Conservation (phyloP, 2,888 invertebrate species). For the Hirtodrosophila histrioides region DNA sequence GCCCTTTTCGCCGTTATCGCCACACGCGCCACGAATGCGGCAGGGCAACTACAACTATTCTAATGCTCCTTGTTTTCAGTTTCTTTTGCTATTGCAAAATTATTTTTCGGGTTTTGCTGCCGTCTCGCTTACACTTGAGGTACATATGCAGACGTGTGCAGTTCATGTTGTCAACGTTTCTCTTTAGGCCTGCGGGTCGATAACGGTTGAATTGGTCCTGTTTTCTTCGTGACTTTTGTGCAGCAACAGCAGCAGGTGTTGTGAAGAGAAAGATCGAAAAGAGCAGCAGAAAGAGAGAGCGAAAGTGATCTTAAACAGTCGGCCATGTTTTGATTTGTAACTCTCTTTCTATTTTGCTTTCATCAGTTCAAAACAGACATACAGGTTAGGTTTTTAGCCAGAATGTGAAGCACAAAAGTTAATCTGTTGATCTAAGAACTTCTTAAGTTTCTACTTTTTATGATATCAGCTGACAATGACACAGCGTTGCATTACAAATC, state of each 20-base stretch:
- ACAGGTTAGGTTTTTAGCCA: too few species aligned
- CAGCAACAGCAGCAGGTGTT: conserved; percentile 37
- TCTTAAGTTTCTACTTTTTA: too few species aligned
- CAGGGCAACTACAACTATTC: not conserved
- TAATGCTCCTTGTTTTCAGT: conserved; percentile 18
- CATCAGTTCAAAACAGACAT: too few species aligned
- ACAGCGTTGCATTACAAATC: too few species aligned
- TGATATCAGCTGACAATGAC: too few species aligned
- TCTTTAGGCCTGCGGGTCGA: conserved; percentile 43
- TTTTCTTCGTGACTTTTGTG: conserved; percentile 8
- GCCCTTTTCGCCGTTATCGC: conserved; percentile 35
- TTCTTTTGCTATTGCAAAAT: conserved; percentile 34
- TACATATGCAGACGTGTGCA: not conserved
- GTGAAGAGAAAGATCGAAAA: not conserved
- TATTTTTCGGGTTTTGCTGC: conserved; percentile 16
- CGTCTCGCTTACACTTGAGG: conserved; percentile 44
- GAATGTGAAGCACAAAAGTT: too few species aligned
- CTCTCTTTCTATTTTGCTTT: too few species aligned
- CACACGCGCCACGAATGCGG: too few species aligned
- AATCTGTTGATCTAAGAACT: too few species aligned
- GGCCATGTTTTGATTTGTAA: not conserved
- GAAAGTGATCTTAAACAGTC: conserved; percentile 35
- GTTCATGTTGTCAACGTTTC: conserved; percentile 16
- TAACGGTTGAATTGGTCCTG: conserved; percentile 45
- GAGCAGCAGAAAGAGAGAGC: conserved; percentile 2